Evolutionary conservation across 2,113 vertebrate genomes (phyloP).

Genomic region (Albula goreensis): DNA sequence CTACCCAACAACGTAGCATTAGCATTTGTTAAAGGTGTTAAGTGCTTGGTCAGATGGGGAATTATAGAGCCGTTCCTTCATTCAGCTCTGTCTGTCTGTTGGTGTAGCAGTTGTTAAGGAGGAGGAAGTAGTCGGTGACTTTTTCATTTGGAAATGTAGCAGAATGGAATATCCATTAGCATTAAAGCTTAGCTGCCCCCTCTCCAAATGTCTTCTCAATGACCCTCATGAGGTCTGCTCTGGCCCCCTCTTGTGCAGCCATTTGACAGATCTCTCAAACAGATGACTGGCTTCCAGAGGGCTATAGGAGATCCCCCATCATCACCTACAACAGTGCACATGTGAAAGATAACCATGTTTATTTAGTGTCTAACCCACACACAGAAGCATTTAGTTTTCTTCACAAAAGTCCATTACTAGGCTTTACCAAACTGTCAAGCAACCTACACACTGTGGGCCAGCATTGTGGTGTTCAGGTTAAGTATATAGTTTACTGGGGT

Average conservation of each 20-base stretch:
- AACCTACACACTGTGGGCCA: neutral
- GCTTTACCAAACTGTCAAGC: neutral
- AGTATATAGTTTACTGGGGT: no score
- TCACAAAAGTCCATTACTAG: neutral
- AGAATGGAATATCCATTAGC: neutral
- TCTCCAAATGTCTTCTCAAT: neutral
- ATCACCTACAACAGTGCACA: neutral
- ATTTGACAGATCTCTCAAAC: neutral
- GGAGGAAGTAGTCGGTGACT: neutral
- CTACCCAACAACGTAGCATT: neutral
- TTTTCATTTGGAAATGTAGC: constrained; percentile 14
- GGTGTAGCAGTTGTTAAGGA: neutral
- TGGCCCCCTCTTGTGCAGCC: neutral
- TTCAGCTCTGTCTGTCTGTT: neutral
- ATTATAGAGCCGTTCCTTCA: neutral
- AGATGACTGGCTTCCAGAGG: neutral
- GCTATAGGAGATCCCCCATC: neutral
- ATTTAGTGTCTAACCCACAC: neutral
- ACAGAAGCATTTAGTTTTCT: neutral
- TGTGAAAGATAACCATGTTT: neutral
- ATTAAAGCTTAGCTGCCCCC: neutral
- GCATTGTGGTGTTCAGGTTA: neutral
- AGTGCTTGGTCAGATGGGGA: neutral
- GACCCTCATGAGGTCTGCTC: neutral
- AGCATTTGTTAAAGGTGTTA: neutral